Conservation (phyloP, 1,140 invertebrate genomes). For the Pomacea maculata region DNA sequence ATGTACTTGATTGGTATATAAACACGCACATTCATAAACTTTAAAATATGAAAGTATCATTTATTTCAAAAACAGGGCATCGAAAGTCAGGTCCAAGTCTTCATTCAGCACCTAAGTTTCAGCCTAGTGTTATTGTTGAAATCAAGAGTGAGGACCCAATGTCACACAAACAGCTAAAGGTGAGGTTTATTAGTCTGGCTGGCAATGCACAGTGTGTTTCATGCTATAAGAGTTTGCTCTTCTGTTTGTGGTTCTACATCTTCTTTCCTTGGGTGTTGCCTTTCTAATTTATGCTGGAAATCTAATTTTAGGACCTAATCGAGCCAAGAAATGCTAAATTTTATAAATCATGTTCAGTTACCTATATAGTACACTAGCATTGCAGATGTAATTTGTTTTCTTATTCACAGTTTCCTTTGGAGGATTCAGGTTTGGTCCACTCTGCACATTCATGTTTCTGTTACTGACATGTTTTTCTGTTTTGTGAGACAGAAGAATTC, state of each 20-base stretch:
- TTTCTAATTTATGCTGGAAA: no score
- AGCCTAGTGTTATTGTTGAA: slow-evolving; percentile 44
- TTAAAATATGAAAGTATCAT: background rate
- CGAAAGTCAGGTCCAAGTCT: background rate
- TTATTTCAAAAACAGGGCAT: background rate
- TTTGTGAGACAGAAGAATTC: no score
- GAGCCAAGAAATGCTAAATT: no score
- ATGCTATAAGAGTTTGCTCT: background rate
- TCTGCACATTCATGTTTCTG: no score
- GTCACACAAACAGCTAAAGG: slow-evolving; percentile 44
- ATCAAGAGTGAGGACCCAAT: slow-evolving; percentile 37
- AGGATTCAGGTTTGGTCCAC: no score
- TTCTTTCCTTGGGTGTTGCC: no score
- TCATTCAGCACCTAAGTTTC: slow-evolving; percentile 37
- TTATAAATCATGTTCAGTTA: no score
- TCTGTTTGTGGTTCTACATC: background rate
- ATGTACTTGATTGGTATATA: background rate
- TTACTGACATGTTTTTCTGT: no score
- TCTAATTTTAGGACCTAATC: background rate
- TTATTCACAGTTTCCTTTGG: no score
- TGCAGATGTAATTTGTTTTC: no score
- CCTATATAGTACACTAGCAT: no score
- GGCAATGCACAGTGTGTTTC: background rate
- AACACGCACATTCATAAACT: background rate
- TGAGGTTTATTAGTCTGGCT: slow-evolving; percentile 13